A percentile compares a stretch with the other conserved stretches of the same genome.
These are phyloP conservation scores for Arctopsyche grandis DNA, from an alignment of 1,140 invertebrate species.

Conservation along the genomic window DNA sequence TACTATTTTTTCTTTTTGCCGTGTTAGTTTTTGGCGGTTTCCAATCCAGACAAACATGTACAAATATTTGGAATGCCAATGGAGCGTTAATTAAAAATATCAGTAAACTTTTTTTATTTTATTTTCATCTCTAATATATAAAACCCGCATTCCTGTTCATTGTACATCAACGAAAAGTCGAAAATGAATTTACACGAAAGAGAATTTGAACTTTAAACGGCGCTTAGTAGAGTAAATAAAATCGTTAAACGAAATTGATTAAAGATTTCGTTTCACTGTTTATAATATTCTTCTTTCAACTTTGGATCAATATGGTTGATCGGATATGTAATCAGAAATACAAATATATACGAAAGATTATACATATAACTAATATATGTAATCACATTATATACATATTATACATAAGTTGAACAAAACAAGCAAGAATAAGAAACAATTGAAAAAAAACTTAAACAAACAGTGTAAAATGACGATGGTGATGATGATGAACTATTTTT, in stretches of 20 bases:
- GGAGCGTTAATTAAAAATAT: constrained; percentile 13
- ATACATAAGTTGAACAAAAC: too few relatives aligned
- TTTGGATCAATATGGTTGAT: too few relatives aligned
- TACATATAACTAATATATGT: too few relatives aligned
- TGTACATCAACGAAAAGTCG: not conserved
- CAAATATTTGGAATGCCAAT: constrained; percentile 19
- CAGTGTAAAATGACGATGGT: too few relatives aligned
- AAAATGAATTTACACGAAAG: not conserved
- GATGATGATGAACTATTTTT: too few relatives aligned
- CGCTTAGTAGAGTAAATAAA: not conserved
- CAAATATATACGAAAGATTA: too few relatives aligned
- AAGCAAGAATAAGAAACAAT: too few relatives aligned
- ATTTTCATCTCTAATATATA: not conserved
- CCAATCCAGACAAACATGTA: not conserved
- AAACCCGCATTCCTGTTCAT: not conserved
- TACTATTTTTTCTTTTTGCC: not conserved
- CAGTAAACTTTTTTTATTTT: not conserved
- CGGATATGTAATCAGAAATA: too few relatives aligned
- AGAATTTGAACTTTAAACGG: not conserved
- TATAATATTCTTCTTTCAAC: too few relatives aligned
- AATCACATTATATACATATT: too few relatives aligned
- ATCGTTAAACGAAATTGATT: not conserved
- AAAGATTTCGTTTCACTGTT: too few relatives aligned
- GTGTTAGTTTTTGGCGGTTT: not conserved
- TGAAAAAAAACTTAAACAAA: too few relatives aligned